Percentiles rank a stretch among this genome's conserved stretches.
Conservation (phyloP, 2,797 vertebrate species). For the Rhynchonycteris naso region DNA sequence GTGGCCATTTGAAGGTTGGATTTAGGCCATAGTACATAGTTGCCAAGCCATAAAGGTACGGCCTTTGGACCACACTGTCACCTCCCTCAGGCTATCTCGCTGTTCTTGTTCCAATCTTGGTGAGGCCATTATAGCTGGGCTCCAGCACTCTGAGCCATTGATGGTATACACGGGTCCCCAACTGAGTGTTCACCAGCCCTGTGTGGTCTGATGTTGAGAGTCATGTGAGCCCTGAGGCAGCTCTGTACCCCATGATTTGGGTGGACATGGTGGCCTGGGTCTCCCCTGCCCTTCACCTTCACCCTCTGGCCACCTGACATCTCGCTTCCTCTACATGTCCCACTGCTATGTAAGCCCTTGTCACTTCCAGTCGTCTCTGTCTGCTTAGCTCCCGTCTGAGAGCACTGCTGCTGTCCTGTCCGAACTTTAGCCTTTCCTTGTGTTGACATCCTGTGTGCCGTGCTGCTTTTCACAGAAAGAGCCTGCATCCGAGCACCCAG, state of each 20-base stretch:
- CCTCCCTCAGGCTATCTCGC: neutral
- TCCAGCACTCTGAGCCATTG: neutral
- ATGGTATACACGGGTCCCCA: no score
- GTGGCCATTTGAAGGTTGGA: slow-evolving; percentile 2
- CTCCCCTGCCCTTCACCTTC: neutral
- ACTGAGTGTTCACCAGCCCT: neutral
- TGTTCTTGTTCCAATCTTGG: neutral
- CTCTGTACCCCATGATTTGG: fast-evolving
- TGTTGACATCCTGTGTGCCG: fast-evolving
- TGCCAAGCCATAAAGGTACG: neutral
- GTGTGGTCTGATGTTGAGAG: neutral
- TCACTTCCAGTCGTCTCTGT: neutral
- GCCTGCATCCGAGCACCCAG: fast-evolving
- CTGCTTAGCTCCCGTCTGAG: neutral
- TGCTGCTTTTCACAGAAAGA: neutral
- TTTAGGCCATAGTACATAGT: neutral
- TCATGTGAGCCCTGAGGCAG: fast-evolving
- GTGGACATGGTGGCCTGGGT: fast-evolving
- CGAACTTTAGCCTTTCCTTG: neutral
- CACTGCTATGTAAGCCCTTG: fast-evolving
- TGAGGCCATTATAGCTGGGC: neutral
- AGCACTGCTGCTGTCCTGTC: neutral
- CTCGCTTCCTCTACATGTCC: neutral
- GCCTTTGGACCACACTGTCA: slow-evolving; percentile 49
- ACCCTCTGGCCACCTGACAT: no score